Base-by-base conservation (phyloP, 92 coral and sea anemone genomes). In the Zoanthus sociatus region DNA sequence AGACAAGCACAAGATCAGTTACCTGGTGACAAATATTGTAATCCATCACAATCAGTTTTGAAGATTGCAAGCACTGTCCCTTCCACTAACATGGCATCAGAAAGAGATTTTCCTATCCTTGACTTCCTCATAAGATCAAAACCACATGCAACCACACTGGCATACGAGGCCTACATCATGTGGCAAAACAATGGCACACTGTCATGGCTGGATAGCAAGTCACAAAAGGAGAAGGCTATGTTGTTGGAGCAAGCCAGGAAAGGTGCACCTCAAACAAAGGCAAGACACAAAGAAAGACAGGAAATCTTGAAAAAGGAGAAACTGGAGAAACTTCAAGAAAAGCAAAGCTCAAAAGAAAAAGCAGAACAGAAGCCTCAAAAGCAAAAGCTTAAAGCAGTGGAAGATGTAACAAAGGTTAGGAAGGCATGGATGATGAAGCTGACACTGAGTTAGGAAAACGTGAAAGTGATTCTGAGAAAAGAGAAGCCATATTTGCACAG, bases 51-150 rank as follows among this genome's bases (percentile, higher is more conserved):
- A 47, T 56, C 47, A 15, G 77, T 66, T 56, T 77, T 48, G 14
- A 74, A 45, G 47, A 79, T 63, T 79, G 77, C 89, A 77, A 82
- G 66, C 71, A 86, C 79, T 86, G 89, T 86, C 81, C 89, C 89
- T 86, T 79, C 89, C 69, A 86, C 83, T 42, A 76, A 86, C 82
- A 86, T 86, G 89, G 89, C 77, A 44, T 86, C 89, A 30, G 89
- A 86, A 63, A 86, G 84, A 86, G 78, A 61, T 67, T 77, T 77
- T 45, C 70, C 75, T 63, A 60, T 51, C 53, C 48, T 78, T 17
- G 83, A 78, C 30, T 50, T 30, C 14, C 69, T 54, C 12, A 54
- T 76, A 72, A 70, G 79, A 42, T 86, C 72, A 37, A 86, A 76
- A 61, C 76, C 84, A 76, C 83, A 71, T 75, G 89, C 83, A 51